phyloP scores from a whole-genome alignment of 2,797 vertebrate genomes.

The Dallia pectoralis region DNA sequence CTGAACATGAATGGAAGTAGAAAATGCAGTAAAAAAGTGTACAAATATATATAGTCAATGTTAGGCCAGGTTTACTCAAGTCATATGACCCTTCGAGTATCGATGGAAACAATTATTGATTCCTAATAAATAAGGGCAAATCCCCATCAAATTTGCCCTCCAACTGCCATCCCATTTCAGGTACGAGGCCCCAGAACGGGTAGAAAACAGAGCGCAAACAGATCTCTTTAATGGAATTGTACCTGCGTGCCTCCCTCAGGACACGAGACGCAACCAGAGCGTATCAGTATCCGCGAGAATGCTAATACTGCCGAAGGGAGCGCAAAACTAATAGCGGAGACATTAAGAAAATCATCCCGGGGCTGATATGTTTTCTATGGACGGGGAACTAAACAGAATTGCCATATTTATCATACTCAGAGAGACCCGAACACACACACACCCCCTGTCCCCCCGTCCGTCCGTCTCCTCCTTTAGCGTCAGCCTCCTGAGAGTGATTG shows the following conservation, averaged over 20 bases:
- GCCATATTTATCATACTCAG: constrained; percentile 77
- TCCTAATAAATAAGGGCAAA: constrained; percentile 47
- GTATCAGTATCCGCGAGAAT: constrained; percentile 66
- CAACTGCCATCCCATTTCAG: constrained; percentile 13
- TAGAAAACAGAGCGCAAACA: constrained; percentile 54
- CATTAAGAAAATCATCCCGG: constrained; percentile 74
- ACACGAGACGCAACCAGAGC: constrained; percentile 57
- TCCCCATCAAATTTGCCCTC: constrained; percentile 43
- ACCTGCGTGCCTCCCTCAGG: constrained; percentile 63
- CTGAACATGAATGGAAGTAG: too few relatives aligned
- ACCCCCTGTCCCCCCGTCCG: constrained; percentile 27
- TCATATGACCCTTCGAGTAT: constrained; percentile 35
- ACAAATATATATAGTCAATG: too few relatives aligned
- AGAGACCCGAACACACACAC: constrained; percentile 42
- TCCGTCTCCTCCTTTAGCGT: constrained; percentile 42
- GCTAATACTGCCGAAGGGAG: constrained; percentile 73
- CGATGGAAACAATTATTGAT: constrained; percentile 20
- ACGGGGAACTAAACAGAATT: constrained; percentile 72
- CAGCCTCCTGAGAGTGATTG: constrained; percentile 66
- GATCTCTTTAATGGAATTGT: constrained; percentile 68
- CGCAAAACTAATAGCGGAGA: constrained; percentile 71
- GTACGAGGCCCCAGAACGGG: constrained; percentile 46
- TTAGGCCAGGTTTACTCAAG: background rate
- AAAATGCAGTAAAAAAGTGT: too few relatives aligned
- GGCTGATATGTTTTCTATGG: constrained; percentile 76